A percentile compares a stretch with the other conserved stretches of the same genome.
Conservation (phyloP, 1,140 invertebrate species). For the Drosophila fuyamai region DNA sequence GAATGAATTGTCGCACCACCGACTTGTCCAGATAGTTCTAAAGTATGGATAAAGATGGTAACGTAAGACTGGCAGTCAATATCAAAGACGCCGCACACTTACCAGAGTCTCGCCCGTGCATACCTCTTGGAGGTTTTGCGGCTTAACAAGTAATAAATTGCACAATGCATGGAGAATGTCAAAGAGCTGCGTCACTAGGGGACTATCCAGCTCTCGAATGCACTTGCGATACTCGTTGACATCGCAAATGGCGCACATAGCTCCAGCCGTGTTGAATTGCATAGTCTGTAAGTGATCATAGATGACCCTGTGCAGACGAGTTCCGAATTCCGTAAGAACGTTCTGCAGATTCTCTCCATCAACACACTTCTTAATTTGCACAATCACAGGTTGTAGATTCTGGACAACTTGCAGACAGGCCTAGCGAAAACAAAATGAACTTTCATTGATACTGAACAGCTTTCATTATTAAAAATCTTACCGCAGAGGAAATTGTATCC, state of each 20-base stretch:
- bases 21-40: slow-evolving; percentile 94
- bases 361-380: slow-evolving; percentile 92
- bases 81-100: slow-evolving; percentile 66
- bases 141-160: slow-evolving; percentile 97
- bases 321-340: slow-evolving; percentile 95
- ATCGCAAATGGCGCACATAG: slow-evolving; percentile 99
- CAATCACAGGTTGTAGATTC: slow-evolving; percentile 91
- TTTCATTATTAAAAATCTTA: slow-evolving; percentile 69
- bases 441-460: not conserved
- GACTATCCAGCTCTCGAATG: slow-evolving; percentile 90
- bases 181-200: slow-evolving; percentile 94
- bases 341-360: slow-evolving; percentile 97
- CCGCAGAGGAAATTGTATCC: slow-evolving; percentile 90
- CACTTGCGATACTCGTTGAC: slow-evolving; percentile 97
- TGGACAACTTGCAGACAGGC: slow-evolving; percentile 95
- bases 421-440: slow-evolving; percentile 85
- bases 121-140: slow-evolving; percentile 98
- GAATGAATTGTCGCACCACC: slow-evolving; percentile 95
- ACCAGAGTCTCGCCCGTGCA: slow-evolving; percentile 97
- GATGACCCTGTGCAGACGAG: slow-evolving; percentile 96
- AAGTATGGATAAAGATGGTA: slow-evolving; percentile 48
- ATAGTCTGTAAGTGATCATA: slow-evolving; percentile 98
- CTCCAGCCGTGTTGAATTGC: slow-evolving; percentile 97
- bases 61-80: slow-evolving; percentile 4
- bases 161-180: slow-evolving; percentile 97